These are phyloP conservation scores for Metellina segmentata DNA, from an alignment of 2,888 invertebrate species.

Conservation along the genomic window DNA sequence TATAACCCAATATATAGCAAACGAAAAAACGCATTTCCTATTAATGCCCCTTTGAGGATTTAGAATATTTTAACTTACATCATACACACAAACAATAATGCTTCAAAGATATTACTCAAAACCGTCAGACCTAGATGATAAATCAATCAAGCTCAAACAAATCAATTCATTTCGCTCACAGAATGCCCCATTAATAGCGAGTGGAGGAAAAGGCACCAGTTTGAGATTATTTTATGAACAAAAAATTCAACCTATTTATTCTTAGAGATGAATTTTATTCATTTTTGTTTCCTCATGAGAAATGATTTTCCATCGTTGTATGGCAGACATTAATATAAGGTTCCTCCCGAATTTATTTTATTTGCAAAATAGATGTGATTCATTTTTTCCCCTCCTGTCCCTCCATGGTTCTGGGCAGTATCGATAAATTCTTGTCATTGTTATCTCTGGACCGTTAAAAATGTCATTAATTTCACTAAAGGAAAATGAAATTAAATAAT, in stretches of 20 bases:
- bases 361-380: background rate
- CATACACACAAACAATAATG: too few relatives aligned
- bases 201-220: background rate
- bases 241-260: background rate
- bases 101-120: background rate
- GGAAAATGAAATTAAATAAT: background rate
- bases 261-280: background rate
- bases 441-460: background rate
- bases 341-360: background rate
- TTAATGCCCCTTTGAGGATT: too few relatives aligned
- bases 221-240: background rate
- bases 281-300: background rate
- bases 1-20: too few relatives aligned
- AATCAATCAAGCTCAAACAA: slow-evolving; percentile 1
- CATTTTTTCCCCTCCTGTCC: background rate
- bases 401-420: background rate
- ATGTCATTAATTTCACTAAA: background rate
- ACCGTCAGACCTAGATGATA: background rate
- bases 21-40: too few relatives aligned
- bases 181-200: background rate
- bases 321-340: slow-evolving; percentile 9
- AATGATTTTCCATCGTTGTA: slow-evolving; percentile 6
- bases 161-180: background rate
- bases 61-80: too few relatives aligned
- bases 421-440: background rate